Base-by-base conservation (phyloP, 1,140 invertebrate genomes). In the Drosophila sp. region DNA sequence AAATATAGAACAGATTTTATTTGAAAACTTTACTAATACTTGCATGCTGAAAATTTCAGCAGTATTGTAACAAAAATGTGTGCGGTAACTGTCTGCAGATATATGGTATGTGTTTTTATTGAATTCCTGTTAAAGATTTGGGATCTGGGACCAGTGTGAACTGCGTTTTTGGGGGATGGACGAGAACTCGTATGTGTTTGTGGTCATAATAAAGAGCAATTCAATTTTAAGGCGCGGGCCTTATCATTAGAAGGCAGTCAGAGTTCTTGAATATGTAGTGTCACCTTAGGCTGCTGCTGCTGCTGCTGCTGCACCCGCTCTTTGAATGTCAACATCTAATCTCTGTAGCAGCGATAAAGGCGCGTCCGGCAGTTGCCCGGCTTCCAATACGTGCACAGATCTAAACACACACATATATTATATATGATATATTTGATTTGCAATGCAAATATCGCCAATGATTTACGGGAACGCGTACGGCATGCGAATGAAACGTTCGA, bases 391-490 rank as follows among this genome's bases (percentile, higher is more conserved):
- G 27, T 11, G n/a, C 13, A 38, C 9, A 38, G 0, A 11, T 13
- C 11, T 38, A 38, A 13, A 13, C 9, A 38, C 9, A n/a, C 5
- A 38, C 13, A 13, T 38, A 38, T 38, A 13, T 38, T n/a, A n/a
- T n/a, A n/a, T n/a, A n/a, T n/a, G n/a, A 38, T 38, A n/a, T 38
- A n/a, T 38, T 13, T 13, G 46, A 72, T 72, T 72, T 70, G 67
- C 72, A 75, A 76, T 76, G 72, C 76, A 78, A 78, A 78, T 78
- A 38, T 54, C 40, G 50, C 45, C 62, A 69, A 43, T 66, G 62
- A 66, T 72, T 72, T 75, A 65, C 65, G 72, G 67, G 58, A 32
- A 73, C 57, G 74, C 41, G 63, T 29, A 27, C 51, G 63, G 74
- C 70, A 76, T 76, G 64, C 63, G 43, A 69, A 76, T 50, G 32